Evolutionary conservation across 2,888 invertebrate genomes (phyloP).

Genomic region (Aphrophora alni): DNA sequence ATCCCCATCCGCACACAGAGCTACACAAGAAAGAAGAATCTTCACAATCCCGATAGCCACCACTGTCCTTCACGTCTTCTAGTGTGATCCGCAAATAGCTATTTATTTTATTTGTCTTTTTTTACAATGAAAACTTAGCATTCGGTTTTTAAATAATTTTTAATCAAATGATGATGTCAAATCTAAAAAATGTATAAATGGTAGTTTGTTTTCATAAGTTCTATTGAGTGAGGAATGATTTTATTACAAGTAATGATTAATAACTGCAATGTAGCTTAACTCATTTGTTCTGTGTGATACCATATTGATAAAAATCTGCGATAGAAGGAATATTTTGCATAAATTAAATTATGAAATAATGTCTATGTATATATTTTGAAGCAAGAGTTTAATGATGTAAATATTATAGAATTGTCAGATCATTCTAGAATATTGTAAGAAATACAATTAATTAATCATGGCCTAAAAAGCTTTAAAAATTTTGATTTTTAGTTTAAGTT

Average conservation of each 20-base stretch:
- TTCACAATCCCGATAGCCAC: slow-evolving; percentile 63
- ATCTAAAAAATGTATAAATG: not conserved
- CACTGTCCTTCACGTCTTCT: not conserved
- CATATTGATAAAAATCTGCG: not conserved
- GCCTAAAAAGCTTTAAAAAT: no score
- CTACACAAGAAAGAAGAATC: slow-evolving; percentile 66
- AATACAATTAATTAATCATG: no score
- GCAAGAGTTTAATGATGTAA: no score
- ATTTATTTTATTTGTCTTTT: slow-evolving; percentile 6
- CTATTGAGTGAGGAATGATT: not conserved
- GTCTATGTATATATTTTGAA: no score
- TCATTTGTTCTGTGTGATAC: not conserved
- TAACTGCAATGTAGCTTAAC: not conserved
- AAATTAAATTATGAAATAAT: no score
- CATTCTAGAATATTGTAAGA: no score
- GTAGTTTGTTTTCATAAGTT: not conserved
- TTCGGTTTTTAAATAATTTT: slow-evolving; percentile 7
- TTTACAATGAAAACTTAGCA: not conserved
- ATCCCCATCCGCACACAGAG: slow-evolving; percentile 58
- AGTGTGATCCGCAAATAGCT: not conserved
- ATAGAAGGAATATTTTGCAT: no score
- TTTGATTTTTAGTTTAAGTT: no score
- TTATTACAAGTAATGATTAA: slow-evolving; percentile 18
- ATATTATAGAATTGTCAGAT: no score
- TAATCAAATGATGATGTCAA: not conserved